Evolutionary conservation across 2,888 invertebrate genomes (phyloP).

Genomic region (Myathropa florea): DNA sequence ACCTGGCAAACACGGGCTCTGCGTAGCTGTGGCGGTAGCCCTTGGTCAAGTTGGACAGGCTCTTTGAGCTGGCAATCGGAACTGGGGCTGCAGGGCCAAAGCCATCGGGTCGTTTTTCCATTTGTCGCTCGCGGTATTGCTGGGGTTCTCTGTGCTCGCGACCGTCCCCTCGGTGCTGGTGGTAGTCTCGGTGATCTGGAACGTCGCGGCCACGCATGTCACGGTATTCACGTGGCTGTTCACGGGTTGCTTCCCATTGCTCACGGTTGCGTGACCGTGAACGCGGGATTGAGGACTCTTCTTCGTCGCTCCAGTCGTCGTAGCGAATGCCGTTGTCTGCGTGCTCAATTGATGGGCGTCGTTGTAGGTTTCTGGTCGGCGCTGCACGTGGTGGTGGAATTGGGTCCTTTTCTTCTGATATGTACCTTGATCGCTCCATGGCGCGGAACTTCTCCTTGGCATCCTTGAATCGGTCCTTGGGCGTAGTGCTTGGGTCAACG

Average conservation of each 20-base stretch:
- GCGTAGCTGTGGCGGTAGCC: conserved; percentile 81
- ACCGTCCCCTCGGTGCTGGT: conserved; percentile 67
- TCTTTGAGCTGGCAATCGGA: conserved; percentile 75
- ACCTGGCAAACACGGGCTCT: conserved; percentile 78
- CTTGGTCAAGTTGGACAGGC: conserved; percentile 78
- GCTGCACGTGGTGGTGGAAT: conserved; percentile 22
- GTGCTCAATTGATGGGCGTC: conserved; percentile 74
- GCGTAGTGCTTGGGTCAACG: conserved; percentile 81
- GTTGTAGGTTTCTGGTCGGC: conserved; percentile 73
- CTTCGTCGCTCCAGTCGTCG: conserved; percentile 80
- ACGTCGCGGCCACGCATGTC: conserved; percentile 55
- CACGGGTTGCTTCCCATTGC: conserved; percentile 66
- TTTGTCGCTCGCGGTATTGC: conserved; percentile 72
- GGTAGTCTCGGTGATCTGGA: conserved; percentile 55
- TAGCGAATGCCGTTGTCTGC: conserved; percentile 72
- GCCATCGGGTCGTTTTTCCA: conserved; percentile 47
- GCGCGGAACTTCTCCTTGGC: conserved; percentile 93
- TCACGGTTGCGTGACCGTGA: conserved; percentile 74
- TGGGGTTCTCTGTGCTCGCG: conserved; percentile 73
- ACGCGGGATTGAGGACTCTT: conserved; percentile 71
- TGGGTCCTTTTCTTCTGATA: conserved; percentile 81
- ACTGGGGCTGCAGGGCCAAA: conserved; percentile 55
- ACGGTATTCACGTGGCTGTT: conserved; percentile 60
- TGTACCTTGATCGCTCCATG: conserved; percentile 84
- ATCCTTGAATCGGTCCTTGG: conserved; percentile 90